Percentiles rank a stretch among this genome's conserved stretches.
These are phyloP conservation scores for Apeltes quadracus DNA, from an alignment of 2,113 vertebrate species.

Conservation along the genomic window DNA sequence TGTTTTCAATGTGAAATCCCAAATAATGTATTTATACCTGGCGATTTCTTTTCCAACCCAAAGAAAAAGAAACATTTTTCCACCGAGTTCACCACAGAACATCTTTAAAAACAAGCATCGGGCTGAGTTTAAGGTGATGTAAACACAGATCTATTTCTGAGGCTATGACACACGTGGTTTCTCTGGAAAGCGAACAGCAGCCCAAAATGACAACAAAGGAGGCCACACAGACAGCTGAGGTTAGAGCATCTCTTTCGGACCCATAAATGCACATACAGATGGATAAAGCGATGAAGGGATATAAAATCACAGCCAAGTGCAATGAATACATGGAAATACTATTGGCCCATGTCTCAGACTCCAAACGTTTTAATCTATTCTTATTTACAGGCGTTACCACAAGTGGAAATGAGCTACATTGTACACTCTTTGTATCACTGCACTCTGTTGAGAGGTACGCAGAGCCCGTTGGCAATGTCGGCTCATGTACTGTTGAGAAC, in stretches of 20 bases:
- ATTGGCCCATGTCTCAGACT: neutral
- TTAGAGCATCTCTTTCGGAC: conserved; percentile 64
- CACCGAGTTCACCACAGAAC: conserved; percentile 73
- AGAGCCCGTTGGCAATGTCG: neutral
- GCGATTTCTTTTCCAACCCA: conserved; percentile 63
- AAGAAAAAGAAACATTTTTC: conserved; percentile 73
- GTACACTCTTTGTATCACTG: neutral
- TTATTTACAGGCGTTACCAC: conserved; percentile 22
- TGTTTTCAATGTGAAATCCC: conserved; percentile 26
- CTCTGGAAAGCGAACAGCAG: conserved; percentile 76
- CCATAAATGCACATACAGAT: conserved; percentile 53
- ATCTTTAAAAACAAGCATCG: conserved; percentile 80
- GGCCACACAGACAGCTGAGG: conserved; percentile 79
- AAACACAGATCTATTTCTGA: conserved; percentile 79
- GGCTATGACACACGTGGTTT: conserved; percentile 79
- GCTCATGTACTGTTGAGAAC: neutral
- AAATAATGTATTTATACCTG: conserved; percentile 64
- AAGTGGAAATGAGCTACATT: conserved; percentile 13
- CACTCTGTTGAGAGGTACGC: neutral
- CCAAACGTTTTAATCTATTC: neutral
- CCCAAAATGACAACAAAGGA: conserved; percentile 75
- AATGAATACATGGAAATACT: conserved; percentile 43
- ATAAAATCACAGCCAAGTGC: conserved; percentile 28
- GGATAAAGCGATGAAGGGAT: conserved; percentile 32
- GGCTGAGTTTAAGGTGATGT: conserved; percentile 76